These are phyloP conservation scores for Athene noctua DNA, from an alignment of 2,113 vertebrate species.

Conservation along the genomic window DNA sequence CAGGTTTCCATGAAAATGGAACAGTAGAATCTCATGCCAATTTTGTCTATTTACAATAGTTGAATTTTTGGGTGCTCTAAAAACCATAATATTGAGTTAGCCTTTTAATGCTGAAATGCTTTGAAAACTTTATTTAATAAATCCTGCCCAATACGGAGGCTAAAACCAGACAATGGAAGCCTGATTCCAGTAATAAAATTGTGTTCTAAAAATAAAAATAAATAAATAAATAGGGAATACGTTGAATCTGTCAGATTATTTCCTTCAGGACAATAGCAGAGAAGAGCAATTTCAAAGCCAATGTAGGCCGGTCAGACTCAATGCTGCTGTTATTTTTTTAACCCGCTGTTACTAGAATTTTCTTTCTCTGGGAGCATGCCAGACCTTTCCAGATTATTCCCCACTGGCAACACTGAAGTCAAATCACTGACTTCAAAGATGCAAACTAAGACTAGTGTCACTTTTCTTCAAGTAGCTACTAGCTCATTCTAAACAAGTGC, in stretches of 20 bases:
- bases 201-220: not conserved
- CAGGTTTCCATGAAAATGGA: not conserved
- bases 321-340: not conserved
- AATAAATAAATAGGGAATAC: conserved; percentile 2
- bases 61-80: not conserved
- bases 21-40: not conserved
- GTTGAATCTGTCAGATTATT: not conserved
- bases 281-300: not conserved
- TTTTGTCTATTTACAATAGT: not conserved
- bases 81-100: not conserved
- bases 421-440: not conserved
- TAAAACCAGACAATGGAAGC: conserved; percentile 14
- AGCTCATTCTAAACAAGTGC: not conserved
- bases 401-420: not conserved
- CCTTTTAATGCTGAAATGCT: not conserved
- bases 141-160: not conserved
- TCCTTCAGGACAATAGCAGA: not conserved
- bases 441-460: not conserved
- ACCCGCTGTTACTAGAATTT: not conserved
- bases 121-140: conserved; percentile 32
- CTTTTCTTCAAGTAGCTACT: not conserved
- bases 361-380: not conserved
- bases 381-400: not conserved
- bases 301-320: not conserved
- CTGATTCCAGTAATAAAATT: conserved; percentile 34